Percentiles rank a stretch among this genome's conserved stretches.
phyloP scores from a whole-genome alignment of 2,113 vertebrate genomes.

The Odontesthes bonariensis region DNA sequence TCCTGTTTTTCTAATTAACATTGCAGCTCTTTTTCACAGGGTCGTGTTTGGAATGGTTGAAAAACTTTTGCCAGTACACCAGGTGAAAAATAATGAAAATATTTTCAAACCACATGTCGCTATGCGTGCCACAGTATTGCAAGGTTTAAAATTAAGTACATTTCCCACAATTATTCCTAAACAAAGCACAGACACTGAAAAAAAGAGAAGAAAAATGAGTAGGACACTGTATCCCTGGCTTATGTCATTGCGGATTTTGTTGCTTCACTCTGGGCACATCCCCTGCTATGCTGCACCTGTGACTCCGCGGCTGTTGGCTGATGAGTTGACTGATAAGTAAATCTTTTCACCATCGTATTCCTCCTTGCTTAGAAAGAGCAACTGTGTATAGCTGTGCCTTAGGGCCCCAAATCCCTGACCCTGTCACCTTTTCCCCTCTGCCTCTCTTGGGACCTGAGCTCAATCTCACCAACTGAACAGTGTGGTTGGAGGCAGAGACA shows the following conservation, averaged over 20 bases:
- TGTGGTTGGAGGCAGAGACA: slow-evolving; percentile 4
- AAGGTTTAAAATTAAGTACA: slow-evolving; percentile 5
- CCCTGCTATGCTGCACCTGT: slow-evolving; percentile 54
- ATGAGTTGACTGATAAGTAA: slow-evolving; percentile 65
- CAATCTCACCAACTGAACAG: slow-evolving; percentile 47
- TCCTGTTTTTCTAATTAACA: slow-evolving; percentile 19
- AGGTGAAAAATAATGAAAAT: slow-evolving; percentile 31
- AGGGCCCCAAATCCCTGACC: slow-evolving; percentile 32
- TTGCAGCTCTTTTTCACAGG: slow-evolving; percentile 24
- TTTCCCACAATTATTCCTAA: slow-evolving; percentile 3
- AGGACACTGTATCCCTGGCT: slow-evolving; percentile 20
- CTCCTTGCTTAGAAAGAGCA: slow-evolving; percentile 25
- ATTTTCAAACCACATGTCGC: slow-evolving; percentile 10
- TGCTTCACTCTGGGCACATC: slow-evolving; percentile 19
- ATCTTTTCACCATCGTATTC: slow-evolving; percentile 47
- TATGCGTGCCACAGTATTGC: slow-evolving; percentile 18
- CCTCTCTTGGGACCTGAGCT: slow-evolving; percentile 41
- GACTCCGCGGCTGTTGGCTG: slow-evolving; percentile 36
- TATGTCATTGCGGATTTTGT: slow-evolving; percentile 26
- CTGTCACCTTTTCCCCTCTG: slow-evolving; percentile 55
- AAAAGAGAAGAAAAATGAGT: slow-evolving; percentile 7
- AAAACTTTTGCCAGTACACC: slow-evolving; percentile 19
- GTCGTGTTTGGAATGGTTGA: slow-evolving; percentile 38
- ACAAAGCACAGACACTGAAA: background rate
- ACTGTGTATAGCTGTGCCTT: slow-evolving; percentile 28